Evolutionary conservation across 2,113 vertebrate genomes (phyloP), one percentile per base, ranked within the genome.

Genomic region (Phocoena phocoena): DNA sequence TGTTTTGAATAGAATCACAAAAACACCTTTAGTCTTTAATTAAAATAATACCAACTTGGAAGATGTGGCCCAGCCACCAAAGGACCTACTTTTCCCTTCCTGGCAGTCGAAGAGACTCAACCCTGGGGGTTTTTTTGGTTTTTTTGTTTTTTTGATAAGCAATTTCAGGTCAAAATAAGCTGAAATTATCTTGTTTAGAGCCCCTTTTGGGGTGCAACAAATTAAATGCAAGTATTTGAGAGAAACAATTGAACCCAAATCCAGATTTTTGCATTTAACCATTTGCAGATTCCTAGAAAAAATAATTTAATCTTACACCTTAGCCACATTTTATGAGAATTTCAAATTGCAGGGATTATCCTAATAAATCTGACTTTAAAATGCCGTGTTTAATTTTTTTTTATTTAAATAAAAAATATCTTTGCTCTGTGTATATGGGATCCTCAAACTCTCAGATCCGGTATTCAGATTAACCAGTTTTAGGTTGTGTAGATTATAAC

Each of bases 11-110:
- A 92, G 58, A 96, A 92, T 80, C 95, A 96, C 79, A 97, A 96
- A 96, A 97, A 96, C 87, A 95, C 67, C 82, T 97, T 89, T 84
- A 76, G 81, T 68, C 88, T 97, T 97, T 95, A 76, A 90, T 95
- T 97, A 95, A 97, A 97, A 95, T 93, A 91, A 88, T 92, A 96
- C 65, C 93, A 95, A 82, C 67, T 97, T 90, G 85, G 77, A 95
- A 96, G 77, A 95, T 41, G 44, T 81, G 60, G 90, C 31, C 93
- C 38, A 94, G 63, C n/a, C 44, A 85, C 80, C 74, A 71, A 90
- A 92, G 23, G 17, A 92, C n/a, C 88, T 90, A 88, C 33, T 88
- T 97, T 95, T 92, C 81, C 79, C 36, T 88, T 93, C 60, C 71
- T 5, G 0, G 47, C 21, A 73, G 93, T 36, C n/a, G 15, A n/a